Evolutionary conservation across 2,888 invertebrate genomes (phyloP), one percentile per base, ranked within the genome.

Genomic region (Ctena decussata): DNA sequence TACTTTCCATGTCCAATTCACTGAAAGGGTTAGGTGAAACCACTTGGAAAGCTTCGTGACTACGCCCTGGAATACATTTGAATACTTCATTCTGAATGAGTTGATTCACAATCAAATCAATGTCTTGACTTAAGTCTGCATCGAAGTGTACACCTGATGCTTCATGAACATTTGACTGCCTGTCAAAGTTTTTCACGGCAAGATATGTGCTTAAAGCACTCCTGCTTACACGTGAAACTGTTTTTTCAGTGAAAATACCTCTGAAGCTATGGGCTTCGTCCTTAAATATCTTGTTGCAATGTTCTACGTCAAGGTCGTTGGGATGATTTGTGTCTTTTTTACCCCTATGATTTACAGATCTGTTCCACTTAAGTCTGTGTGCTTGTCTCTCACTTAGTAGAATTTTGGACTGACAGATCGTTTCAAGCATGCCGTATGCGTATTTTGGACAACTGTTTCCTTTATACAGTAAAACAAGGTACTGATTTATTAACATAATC

Each of bases 301-400:
- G 84, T 77, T 87, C 84, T 18, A 87, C 3, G 49, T 83, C n/a
- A n/a, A n/a, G n/a, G n/a, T n/a, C n/a, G n/a, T n/a, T n/a, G n/a
- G n/a, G n/a, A n/a, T n/a, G n/a, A 76, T 85, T 87, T 27, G 85
- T 49, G 53, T 82, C 65, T 12, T 18, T 5, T 30, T 82, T 74
- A 1, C 84, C 84, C 15, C 57, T 60, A 72, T 85, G 77, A 39
- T 87, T 87, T 0, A 87, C 82, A n/a, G 87, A 82, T 75, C 82
- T 60, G 41, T 87, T 87, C 80, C 87, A 87, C 1, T 72, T 80
- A 5, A 87, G 53, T 65, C 71, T n/a, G 41, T 82, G 77, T 32
- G 82, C 84, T 11, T 39, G 35, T 8, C 86, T 32, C n/a, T 71
- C 76, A 30, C 78, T 72, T 27, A 86, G 49, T 21, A 86, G 44